Percentiles rank a stretch among this genome's conserved stretches.
phyloP scores from a whole-genome alignment of 2,888 invertebrate genomes.

The Protophormia terraenovae region DNA sequence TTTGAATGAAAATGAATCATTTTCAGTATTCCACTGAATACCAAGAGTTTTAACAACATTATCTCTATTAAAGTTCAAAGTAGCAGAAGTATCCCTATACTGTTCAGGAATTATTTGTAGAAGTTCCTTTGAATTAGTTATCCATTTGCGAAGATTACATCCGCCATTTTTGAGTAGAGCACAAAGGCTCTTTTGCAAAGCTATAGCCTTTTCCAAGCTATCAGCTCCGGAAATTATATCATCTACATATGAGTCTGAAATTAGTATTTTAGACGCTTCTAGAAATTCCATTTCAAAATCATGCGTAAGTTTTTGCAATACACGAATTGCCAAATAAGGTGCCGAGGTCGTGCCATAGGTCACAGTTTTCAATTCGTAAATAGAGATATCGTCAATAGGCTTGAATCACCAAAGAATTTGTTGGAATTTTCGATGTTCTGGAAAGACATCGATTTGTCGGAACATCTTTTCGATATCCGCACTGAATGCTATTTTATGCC shows the following conservation, averaged over 20 bases:
- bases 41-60: neutral
- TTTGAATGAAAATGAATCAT: neutral
- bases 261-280: conserved; percentile 5
- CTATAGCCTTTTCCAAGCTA: neutral
- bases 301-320: conserved; percentile 34
- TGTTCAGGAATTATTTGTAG: conserved; percentile 20
- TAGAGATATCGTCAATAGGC: conserved; percentile 30
- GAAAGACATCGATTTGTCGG: conserved; percentile 45
- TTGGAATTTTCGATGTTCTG: conserved; percentile 37
- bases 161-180: conserved; percentile 22
- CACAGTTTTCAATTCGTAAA: conserved; percentile 53
- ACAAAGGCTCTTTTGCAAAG: conserved; percentile 34
- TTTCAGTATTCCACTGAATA: neutral
- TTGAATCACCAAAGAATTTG: conserved; percentile 54
- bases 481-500: conserved; percentile 46
- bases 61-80: neutral
- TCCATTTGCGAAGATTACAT: conserved; percentile 17
- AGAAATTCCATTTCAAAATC: conserved; percentile 35
- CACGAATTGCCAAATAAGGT: conserved; percentile 51
- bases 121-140: conserved; percentile 14
- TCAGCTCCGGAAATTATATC: conserved; percentile 55
- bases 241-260: conserved; percentile 49
- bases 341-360: conserved; percentile 49
- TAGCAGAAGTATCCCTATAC: conserved; percentile 3
- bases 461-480: conserved; percentile 66